phyloP scores from a whole-genome alignment of 2,797 vertebrate genomes.

The Cryptoblepharus egeriae region DNA sequence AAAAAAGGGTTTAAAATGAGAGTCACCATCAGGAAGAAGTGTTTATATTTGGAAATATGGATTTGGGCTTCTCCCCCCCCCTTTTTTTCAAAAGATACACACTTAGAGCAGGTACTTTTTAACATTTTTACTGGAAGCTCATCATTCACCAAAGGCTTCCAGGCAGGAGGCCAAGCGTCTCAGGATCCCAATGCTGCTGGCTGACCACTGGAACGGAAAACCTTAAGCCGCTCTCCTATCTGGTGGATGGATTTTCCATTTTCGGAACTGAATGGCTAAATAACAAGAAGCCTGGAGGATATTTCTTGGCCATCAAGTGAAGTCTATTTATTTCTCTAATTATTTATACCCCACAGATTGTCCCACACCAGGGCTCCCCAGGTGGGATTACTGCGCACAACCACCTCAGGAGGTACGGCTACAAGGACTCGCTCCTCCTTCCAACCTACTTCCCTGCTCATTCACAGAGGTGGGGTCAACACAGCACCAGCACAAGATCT shows the following conservation, averaged over 20 bases:
- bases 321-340: no score
- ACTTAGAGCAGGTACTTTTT: slow-evolving; percentile 58
- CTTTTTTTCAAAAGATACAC: slow-evolving; percentile 13
- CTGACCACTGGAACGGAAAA: slow-evolving; percentile 32
- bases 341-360: no score
- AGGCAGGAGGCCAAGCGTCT: slow-evolving; percentile 18
- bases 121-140: slow-evolving; percentile 65
- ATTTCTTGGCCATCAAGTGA: neutral
- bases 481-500: no score
- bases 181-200: slow-evolving; percentile 36
- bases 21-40: slow-evolving; percentile 67
- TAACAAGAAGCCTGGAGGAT: neutral
- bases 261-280: neutral
- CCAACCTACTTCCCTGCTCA: no score
- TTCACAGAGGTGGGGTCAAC: no score
- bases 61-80: slow-evolving; percentile 62
- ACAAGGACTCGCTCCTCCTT: no score
- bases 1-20: slow-evolving; percentile 62
- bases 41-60: slow-evolving; percentile 73
- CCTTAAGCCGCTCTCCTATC: slow-evolving; percentile 17
- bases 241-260: neutral
- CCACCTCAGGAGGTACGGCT: no score
- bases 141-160: slow-evolving; percentile 55
- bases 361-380: no score
- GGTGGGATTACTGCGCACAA: no score